Percentiles rank a stretch among this genome's conserved stretches.
Evolutionary conservation across 2,113 vertebrate species (phyloP).

Genomic region (Pseudorasbora parva): DNA sequence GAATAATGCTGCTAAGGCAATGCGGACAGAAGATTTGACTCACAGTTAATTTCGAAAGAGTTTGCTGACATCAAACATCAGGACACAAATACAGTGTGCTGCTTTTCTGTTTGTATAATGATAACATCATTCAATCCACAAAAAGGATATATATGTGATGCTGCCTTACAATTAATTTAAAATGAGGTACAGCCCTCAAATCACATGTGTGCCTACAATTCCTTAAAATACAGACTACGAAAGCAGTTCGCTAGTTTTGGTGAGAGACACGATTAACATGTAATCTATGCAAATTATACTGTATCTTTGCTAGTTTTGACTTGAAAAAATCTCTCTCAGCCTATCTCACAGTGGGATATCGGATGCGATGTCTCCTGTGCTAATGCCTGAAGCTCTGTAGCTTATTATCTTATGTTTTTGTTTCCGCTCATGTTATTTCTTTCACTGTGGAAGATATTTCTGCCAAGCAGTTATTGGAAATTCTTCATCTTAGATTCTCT

Average conservation of each 20-base stretch:
- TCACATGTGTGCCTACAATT: neutral
- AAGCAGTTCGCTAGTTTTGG: neutral
- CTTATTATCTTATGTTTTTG: constrained; percentile 22
- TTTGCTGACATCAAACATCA: neutral
- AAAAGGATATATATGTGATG: neutral
- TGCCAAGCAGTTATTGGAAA: neutral
- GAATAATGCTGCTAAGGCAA: neutral
- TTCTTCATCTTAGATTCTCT: neutral
- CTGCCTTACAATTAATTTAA: neutral
- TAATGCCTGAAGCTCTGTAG: constrained; percentile 33
- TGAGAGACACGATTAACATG: neutral
- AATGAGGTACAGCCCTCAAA: neutral
- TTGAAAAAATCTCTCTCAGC: constrained; percentile 24
- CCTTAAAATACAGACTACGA: neutral
- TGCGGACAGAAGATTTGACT: neutral
- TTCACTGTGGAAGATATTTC: constrained; percentile 14
- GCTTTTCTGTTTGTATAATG: no score
- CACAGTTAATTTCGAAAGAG: neutral
- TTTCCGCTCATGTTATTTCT: constrained; percentile 24
- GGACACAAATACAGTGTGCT: neutral
- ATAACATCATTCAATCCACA: no score
- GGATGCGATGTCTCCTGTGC: constrained; percentile 15
- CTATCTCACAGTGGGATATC: constrained; percentile 18
- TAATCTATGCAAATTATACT: constrained; percentile 7
- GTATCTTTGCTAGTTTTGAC: constrained; percentile 25